Conservation (phyloP, 2,888 invertebrate species). For the Morpho deidamia region DNA sequence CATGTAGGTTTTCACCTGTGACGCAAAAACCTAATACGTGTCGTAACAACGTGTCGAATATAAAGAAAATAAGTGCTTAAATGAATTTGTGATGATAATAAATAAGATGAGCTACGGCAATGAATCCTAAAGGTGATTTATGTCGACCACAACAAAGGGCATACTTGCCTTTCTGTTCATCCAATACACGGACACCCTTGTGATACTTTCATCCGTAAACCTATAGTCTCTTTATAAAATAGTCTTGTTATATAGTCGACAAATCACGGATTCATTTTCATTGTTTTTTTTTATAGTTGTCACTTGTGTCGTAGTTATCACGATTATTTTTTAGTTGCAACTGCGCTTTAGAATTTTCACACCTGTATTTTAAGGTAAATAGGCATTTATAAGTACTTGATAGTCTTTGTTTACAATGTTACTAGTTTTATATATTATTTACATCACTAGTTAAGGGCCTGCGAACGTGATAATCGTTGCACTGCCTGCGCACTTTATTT, state of each 20-base stretch:
- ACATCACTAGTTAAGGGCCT: constrained; percentile 68
- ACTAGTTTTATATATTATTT: constrained; percentile 59
- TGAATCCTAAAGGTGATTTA: constrained; percentile 23
- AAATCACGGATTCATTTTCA: constrained; percentile 58
- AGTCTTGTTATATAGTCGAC: constrained; percentile 41
- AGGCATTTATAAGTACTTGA: constrained; percentile 38
- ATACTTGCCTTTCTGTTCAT: constrained; percentile 75
- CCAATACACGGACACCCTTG: constrained; percentile 67
- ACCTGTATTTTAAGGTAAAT: constrained; percentile 29
- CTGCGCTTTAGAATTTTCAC: constrained; percentile 48
- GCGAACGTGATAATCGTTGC: constrained; percentile 70
- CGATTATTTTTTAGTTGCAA: constrained; percentile 46
- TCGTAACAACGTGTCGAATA: constrained; percentile 4
- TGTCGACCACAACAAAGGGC: constrained; percentile 35
- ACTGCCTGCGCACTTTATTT: constrained; percentile 72
- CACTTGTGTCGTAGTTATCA: constrained; percentile 66
- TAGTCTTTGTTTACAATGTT: constrained; percentile 56
- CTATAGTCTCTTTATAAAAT: constrained; percentile 43
- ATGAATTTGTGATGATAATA: constrained; percentile 1
- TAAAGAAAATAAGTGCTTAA: neutral
- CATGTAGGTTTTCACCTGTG: constrained; percentile 8
- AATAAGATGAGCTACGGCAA: constrained; percentile 5
- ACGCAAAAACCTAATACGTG: constrained; percentile 11
- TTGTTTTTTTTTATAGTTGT: constrained; percentile 36
- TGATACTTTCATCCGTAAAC: constrained; percentile 55